Conservation (phyloP, 2,113 vertebrate genomes). For the Gopherus evgoodei region DNA sequence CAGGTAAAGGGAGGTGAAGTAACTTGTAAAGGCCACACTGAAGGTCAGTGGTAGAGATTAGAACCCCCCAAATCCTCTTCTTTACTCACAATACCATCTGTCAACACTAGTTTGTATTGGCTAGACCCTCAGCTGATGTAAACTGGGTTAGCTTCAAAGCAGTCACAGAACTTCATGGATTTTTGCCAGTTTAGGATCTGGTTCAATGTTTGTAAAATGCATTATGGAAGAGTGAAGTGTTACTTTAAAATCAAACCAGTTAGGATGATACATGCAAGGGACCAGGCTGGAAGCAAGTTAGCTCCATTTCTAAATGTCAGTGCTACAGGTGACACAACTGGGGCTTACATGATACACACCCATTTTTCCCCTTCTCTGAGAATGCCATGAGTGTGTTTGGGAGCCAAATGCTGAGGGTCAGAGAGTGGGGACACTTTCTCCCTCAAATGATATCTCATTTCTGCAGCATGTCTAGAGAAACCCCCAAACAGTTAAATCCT, state of each 20-base stretch:
- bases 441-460: slow-evolving; percentile 60
- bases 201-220: background rate
- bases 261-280: background rate
- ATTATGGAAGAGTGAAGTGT: background rate
- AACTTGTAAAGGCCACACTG: slow-evolving; percentile 30
- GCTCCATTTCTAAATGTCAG: background rate
- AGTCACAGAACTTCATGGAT: background rate
- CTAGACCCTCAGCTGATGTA: slow-evolving; percentile 19
- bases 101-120: slow-evolving; percentile 8
- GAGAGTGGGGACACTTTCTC: slow-evolving; percentile 48
- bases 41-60: background rate
- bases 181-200: background rate
- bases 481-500: slow-evolving; percentile 61
- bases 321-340: background rate
- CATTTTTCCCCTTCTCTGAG: background rate
- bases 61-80: slow-evolving; percentile 1
- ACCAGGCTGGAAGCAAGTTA: background rate
- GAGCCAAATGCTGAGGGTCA: background rate
- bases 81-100: background rate
- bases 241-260: background rate
- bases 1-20: background rate
- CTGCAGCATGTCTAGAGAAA: slow-evolving; percentile 38
- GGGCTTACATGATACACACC: background rate
- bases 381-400: background rate
- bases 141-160: accelerated